Percentiles rank a stretch among this genome's conserved stretches.
These are phyloP conservation scores for Saguinus imperator DNA, from an alignment of 2,113 vertebrate genomes.

Conservation along the genomic window DNA sequence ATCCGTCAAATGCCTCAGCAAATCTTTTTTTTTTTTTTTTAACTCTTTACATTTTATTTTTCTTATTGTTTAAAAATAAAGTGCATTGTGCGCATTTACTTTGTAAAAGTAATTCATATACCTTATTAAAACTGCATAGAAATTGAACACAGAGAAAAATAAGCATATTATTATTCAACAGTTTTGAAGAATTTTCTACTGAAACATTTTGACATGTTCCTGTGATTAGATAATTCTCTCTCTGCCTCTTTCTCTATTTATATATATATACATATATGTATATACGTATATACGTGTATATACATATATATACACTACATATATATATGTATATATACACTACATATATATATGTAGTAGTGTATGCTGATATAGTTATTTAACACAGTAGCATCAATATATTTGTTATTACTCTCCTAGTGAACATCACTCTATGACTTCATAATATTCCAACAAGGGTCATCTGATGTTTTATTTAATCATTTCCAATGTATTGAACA, in stretches of 20 bases:
- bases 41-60: neutral
- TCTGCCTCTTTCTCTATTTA: neutral
- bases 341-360: rapidly evolving
- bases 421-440: neutral
- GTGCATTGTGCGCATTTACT: neutral
- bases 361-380: neutral
- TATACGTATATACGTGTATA: no score
- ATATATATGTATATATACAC: rapidly evolving
- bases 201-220: neutral
- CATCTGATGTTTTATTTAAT: slow-evolving; percentile 24
- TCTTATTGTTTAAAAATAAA: slow-evolving; percentile 30
- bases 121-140: neutral
- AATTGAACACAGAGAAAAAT: slow-evolving; percentile 27
- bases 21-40: neutral
- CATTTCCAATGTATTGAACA: slow-evolving; percentile 13
- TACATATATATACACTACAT: neutral
- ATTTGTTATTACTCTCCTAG: neutral
- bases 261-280: rapidly evolving
- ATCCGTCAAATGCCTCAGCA: neutral
- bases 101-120: slow-evolving; percentile 39
- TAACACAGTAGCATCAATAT: neutral
- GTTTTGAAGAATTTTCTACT: neutral
- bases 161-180: neutral
- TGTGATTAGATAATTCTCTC: neutral
- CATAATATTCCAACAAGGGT: neutral